These are phyloP conservation scores for Pseudomyrmex concolor DNA, from an alignment of 1,140 invertebrate genomes.

Conservation along the genomic window DNA sequence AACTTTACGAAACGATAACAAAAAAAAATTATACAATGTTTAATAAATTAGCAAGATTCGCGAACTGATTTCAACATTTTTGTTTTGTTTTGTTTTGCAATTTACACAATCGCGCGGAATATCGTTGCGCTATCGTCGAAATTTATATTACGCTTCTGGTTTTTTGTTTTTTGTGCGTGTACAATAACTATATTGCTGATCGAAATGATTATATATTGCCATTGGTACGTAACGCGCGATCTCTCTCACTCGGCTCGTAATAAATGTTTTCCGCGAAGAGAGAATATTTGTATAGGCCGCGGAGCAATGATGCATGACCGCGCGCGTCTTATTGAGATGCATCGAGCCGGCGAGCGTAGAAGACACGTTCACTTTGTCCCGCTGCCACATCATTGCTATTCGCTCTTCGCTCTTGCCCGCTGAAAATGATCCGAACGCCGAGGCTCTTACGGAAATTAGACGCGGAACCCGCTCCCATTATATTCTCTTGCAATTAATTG, in stretches of 20 bases:
- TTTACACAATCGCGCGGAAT: not conserved
- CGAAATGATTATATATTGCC: conserved; percentile 45
- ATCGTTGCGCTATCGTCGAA: not conserved
- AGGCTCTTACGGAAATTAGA: no score
- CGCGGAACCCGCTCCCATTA: not conserved
- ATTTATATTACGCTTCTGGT: not conserved
- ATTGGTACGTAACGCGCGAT: not conserved
- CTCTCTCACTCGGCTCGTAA: conserved; percentile 24
- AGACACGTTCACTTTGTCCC: not conserved
- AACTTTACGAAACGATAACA: not conserved
- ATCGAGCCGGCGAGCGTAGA: not conserved
- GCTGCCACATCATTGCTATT: not conserved
- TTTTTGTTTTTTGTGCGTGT: not conserved
- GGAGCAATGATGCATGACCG: conserved; percentile 29
- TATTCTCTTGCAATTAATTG: conserved; percentile 38
- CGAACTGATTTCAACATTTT: not conserved
- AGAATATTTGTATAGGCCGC: conserved; percentile 17
- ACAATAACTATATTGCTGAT: conserved; percentile 16
- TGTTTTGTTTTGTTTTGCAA: not conserved
- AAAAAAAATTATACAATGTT: not conserved
- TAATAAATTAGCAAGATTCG: not conserved
- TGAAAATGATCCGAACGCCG: no score
- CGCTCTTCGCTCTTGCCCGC: not conserved
- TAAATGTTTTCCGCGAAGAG: conserved; percentile 40
- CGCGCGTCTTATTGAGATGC: conserved; percentile 30